phyloP scores from a whole-genome alignment of 2,113 vertebrate species.

The Tichodroma muraria region DNA sequence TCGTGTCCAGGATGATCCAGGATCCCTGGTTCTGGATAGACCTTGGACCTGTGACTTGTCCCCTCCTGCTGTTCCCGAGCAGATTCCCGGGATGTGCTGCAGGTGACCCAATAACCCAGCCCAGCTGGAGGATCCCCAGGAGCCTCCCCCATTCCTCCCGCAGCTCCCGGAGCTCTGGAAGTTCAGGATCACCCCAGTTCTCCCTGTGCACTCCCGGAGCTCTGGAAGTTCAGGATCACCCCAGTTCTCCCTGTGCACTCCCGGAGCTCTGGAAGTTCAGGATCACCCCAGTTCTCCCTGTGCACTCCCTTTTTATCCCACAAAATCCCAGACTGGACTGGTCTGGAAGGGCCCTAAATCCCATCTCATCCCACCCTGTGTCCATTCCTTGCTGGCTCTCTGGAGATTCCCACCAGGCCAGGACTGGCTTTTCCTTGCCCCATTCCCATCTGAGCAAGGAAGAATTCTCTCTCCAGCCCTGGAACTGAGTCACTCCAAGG shows the following conservation, averaged over 20 bases:
- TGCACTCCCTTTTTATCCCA: background rate
- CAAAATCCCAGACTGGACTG: background rate
- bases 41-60: background rate
- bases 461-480: background rate
- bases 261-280: no score
- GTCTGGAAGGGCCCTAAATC: background rate
- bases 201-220: background rate
- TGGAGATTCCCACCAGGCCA: background rate
- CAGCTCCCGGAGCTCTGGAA: background rate
- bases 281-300: background rate
- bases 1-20: background rate
- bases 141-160: background rate
- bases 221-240: background rate
- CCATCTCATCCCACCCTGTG: background rate
- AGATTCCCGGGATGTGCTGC: background rate
- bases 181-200: background rate
- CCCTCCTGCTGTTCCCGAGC: background rate
- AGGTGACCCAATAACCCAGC: background rate
- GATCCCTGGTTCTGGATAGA: background rate
- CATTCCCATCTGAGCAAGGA: background rate
- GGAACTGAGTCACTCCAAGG: background rate
- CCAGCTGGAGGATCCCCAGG: no score
- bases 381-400: background rate
- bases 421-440: background rate
- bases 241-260: no score